A percentile compares a stretch with the other conserved stretches of the same genome.
Conservation (phyloP, 1,140 invertebrate species). For the Drosophila subobscura region DNA sequence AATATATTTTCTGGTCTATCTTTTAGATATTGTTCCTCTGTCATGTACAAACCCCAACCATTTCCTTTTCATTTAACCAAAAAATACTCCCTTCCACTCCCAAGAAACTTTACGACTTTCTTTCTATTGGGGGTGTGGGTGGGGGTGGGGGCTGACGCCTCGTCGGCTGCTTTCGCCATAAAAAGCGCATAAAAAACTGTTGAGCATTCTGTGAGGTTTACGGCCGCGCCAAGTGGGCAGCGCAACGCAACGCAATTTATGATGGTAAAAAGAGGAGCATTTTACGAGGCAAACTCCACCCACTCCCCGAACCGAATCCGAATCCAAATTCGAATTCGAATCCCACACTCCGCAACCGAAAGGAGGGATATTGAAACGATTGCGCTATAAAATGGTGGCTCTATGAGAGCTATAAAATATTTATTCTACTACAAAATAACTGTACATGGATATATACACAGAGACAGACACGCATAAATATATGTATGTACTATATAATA, state of each 20-base stretch:
- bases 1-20: no score
- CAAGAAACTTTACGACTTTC: slow-evolving; percentile 34
- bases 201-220: slow-evolving; percentile 57
- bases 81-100: no score
- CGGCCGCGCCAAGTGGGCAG: slow-evolving; percentile 45
- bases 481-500: slow-evolving; percentile 53
- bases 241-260: slow-evolving; percentile 30
- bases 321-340: background rate
- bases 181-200: slow-evolving; percentile 76
- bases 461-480: slow-evolving; percentile 45
- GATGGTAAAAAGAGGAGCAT: slow-evolving; percentile 48
- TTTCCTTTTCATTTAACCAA: no score
- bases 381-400: slow-evolving; percentile 75
- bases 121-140: slow-evolving; percentile 30
- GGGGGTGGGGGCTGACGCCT: slow-evolving; percentile 1
- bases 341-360: slow-evolving; percentile 16
- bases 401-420: slow-evolving; percentile 82
- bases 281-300: slow-evolving; percentile 52
- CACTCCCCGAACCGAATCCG: slow-evolving; percentile 5
- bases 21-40: no score
- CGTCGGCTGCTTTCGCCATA: slow-evolving; percentile 57
- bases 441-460: slow-evolving; percentile 69
- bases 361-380: slow-evolving; percentile 55
- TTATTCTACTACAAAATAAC: slow-evolving; percentile 82
- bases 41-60: no score